Conservation (phyloP, 2,888 invertebrate genomes). For the Pammene aurita region DNA sequence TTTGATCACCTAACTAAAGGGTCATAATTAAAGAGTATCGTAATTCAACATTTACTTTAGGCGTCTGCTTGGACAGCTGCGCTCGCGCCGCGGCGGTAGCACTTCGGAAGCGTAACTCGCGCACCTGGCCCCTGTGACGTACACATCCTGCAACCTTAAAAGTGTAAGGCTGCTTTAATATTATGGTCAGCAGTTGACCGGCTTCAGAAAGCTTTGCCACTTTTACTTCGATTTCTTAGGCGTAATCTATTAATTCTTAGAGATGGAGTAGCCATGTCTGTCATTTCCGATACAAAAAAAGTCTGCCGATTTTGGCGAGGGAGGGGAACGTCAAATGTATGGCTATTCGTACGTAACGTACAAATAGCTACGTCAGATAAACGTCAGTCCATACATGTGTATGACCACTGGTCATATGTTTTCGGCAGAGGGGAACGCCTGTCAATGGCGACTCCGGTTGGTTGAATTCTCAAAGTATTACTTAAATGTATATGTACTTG, state of each 20-base stretch:
- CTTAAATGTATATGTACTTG: no score
- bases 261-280: no score
- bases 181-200: slow-evolving; percentile 48
- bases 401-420: no score
- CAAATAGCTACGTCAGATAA: no score
- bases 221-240: slow-evolving; percentile 18
- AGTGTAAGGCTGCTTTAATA: slow-evolving; percentile 56
- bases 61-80: slow-evolving; percentile 34
- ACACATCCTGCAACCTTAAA: slow-evolving; percentile 74
- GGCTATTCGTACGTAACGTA: no score
- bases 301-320: no score
- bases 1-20: slow-evolving; percentile 2
- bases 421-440: no score
- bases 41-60: slow-evolving; percentile 36
- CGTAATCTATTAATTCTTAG: slow-evolving; percentile 11
- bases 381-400: no score
- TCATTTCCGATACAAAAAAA: no score
- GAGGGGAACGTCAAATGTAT: no score
- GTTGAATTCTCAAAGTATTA: no score
- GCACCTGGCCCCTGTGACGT: slow-evolving; percentile 73
- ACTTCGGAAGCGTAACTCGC: slow-evolving; percentile 74
- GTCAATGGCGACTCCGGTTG: no score
- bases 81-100: slow-evolving; percentile 45
- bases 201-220: slow-evolving; percentile 41
- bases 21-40: slow-evolving; percentile 28